Percentiles rank a stretch among this genome's conserved stretches.
Evolutionary conservation across 2,888 invertebrate genomes (phyloP).

Genomic region (Xestia ashworthii): DNA sequence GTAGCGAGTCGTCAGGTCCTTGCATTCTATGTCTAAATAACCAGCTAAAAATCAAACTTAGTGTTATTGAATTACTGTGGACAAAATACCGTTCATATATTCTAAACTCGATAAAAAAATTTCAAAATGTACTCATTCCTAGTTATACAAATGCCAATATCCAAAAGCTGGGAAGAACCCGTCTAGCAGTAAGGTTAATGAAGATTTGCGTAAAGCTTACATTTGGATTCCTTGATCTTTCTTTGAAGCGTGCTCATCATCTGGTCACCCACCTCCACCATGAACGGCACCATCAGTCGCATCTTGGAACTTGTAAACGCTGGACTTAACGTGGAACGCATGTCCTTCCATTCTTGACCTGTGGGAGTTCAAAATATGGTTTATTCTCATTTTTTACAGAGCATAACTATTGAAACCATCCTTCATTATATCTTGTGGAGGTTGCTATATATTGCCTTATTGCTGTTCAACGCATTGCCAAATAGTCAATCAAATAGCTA

Average conservation of each 20-base stretch:
- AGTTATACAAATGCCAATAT: too few species aligned
- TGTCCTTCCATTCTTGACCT: neutral
- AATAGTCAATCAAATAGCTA: too few species aligned
- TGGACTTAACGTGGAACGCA: conserved; percentile 85
- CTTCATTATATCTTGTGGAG: neutral
- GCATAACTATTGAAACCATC: too few species aligned
- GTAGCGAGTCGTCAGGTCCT: conserved; percentile 84
- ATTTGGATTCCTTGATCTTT: neutral
- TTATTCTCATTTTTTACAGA: too few species aligned
- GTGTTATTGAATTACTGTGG: too few species aligned
- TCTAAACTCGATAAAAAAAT: too few species aligned
- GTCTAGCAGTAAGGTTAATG: too few species aligned
- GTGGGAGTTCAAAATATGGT: too few species aligned
- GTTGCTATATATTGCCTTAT: too few species aligned
- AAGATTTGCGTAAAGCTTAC: conserved; percentile 32
- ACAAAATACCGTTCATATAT: too few species aligned
- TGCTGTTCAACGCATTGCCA: neutral
- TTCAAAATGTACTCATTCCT: too few species aligned
- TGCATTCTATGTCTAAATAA: conserved; percentile 80
- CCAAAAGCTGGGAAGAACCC: too few species aligned
- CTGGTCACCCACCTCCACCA: conserved; percentile 81
- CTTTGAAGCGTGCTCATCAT: neutral
- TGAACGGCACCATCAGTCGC: conserved; percentile 82
- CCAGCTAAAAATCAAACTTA: conserved; percentile 60
- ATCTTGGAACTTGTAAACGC: conserved; percentile 90